These are phyloP conservation scores for Bombus impatiens DNA, from an alignment of 1,140 invertebrate species.

Conservation along the genomic window DNA sequence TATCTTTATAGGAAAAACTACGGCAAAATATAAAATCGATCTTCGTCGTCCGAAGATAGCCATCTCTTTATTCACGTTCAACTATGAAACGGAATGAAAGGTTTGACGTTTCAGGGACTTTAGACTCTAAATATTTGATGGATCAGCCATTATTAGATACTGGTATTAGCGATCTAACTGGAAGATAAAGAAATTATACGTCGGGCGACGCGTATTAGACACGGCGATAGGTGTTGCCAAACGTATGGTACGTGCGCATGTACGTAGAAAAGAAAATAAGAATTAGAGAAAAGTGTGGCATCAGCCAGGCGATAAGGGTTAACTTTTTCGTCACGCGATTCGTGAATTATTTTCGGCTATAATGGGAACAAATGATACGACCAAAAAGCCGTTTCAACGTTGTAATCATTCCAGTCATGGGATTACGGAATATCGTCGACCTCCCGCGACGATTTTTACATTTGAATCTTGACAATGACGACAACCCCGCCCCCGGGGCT, in stretches of 20 bases:
- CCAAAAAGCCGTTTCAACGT: conserved; percentile 13
- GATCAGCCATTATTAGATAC: background rate
- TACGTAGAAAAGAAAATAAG: no score
- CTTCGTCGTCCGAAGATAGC: background rate
- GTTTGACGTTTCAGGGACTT: background rate
- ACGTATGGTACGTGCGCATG: background rate
- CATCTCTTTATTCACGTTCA: background rate
- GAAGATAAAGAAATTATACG: background rate
- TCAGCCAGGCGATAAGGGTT: conserved; percentile 23
- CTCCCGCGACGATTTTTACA: conserved; percentile 58
- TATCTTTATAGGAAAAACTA: background rate
- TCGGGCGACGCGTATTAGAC: background rate
- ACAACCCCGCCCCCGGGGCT: conserved; percentile 58
- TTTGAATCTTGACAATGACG: conserved; percentile 69
- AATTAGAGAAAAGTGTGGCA: conserved; percentile 7
- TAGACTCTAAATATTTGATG: background rate
- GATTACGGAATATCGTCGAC: conserved; percentile 41
- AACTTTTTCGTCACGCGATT: conserved; percentile 43
- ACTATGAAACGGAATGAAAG: background rate
- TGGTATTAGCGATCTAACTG: background rate
- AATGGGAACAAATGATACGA: conserved; percentile 16
- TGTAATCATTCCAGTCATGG: conserved; percentile 24
- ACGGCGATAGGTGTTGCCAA: background rate
- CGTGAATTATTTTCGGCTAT: conserved; percentile 36
- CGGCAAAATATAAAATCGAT: background rate